Base-by-base conservation (phyloP, 2,797 vertebrate species). In the Acipenser oxyrinchus region DNA sequence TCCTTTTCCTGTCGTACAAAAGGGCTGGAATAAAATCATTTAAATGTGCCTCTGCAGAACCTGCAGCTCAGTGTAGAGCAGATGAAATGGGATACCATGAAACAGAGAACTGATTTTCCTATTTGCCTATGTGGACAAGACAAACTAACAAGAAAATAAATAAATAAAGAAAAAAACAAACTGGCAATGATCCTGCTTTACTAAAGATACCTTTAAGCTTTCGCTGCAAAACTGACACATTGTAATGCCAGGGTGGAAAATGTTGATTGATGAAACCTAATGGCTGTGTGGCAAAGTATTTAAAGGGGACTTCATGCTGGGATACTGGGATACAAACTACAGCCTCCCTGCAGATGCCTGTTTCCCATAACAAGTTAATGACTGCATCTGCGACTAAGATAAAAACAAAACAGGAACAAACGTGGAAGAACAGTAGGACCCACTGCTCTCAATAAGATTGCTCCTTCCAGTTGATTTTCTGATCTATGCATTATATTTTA, bases 141-240 rank as follows among this genome's bases (percentile, higher is more conserved):
- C 82, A 71, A 72, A 74, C 78, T 79, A 83, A 76, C 81, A 78
- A 78, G 76, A 81, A 81, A 82, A 75, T 80, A 78, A 74, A 85
- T 84, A 84, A 80, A 81, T 82, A 79, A 79, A 85, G 84, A 84
- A 76, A 73, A 83, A 68, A 48, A 37, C n/a, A 55, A 52, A 37
- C n/a, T 53, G 48, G 7, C 15, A 62, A 23, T 66, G 65, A 51
- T 6, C 37, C 8, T 13, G n/a, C 52, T 53, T 9, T 11, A 12
- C 9, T 12, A 53, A 11, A 53, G 9, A 53, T 12, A 53, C 12
- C 52, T 53, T 8, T 9, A 53, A 53, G 6, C 12, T 9, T 53
- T 11, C 6, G 52, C 6, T 53, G 52, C 9, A 58, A 13, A 12
- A 11, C 55, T n/a, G 55, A 58, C 55, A 11, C 1, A 58, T 4